These are phyloP conservation scores for Enteromius unitaeniatus DNA, from an alignment of 2,797 vertebrate genomes.

Conservation along the genomic window DNA sequence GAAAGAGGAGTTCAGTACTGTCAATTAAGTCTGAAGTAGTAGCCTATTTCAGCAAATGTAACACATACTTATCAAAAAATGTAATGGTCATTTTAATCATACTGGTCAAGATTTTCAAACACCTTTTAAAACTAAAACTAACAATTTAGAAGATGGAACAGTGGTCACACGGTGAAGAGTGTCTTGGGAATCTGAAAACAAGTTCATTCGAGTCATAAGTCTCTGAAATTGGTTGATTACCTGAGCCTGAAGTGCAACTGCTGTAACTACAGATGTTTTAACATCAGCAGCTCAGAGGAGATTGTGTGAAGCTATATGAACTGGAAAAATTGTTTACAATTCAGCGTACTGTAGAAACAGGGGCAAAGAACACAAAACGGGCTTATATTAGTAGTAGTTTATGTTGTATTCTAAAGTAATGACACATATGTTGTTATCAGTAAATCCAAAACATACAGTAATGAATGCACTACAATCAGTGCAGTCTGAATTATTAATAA, in stretches of 20 bases:
- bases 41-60: background rate
- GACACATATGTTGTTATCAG: background rate
- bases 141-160: background rate
- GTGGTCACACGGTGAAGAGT: background rate
- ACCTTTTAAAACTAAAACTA: background rate
- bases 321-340: background rate
- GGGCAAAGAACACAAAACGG: conserved; percentile 7
- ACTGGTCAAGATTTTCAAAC: background rate
- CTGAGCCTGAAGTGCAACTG: conserved; percentile 26
- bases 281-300: conserved; percentile 21
- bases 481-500: background rate
- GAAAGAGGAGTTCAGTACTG: background rate
- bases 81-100: background rate
- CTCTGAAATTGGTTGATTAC: conserved; percentile 37
- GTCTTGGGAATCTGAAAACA: conserved; percentile 10
- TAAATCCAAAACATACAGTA: background rate
- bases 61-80: background rate
- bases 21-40: background rate
- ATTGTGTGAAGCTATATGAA: conserved; percentile 11
- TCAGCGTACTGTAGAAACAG: conserved; percentile 33
- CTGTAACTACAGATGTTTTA: conserved; percentile 25
- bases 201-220: conserved; percentile 24
- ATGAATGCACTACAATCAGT: background rate
- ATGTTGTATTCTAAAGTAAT: background rate
- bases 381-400: background rate